Conservation (phyloP, 2,113 vertebrate genomes). For the Platysternon megacephalum region DNA sequence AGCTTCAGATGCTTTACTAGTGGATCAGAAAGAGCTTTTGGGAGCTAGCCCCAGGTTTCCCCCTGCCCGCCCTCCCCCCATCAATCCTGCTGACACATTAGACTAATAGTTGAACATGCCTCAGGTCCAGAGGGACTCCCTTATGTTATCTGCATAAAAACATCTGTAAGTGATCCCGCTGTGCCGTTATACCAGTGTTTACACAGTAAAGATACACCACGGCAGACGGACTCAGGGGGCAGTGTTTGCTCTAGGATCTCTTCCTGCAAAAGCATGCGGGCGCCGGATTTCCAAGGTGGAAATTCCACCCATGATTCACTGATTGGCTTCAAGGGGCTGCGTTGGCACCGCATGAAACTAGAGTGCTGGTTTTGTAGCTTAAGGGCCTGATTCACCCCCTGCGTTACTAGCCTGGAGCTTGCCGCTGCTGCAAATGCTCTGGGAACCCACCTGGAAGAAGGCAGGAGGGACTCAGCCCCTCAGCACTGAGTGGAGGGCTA, state of each 20-base stretch:
- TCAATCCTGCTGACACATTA: background rate
- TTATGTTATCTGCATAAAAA: background rate
- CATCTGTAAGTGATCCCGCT: background rate
- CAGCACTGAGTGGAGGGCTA: background rate
- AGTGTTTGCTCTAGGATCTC: background rate
- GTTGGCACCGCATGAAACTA: accelerated
- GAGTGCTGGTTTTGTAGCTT: background rate
- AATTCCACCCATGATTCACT: background rate
- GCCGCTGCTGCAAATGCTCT: no score
- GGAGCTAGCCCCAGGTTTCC: no score
- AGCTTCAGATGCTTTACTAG: background rate
- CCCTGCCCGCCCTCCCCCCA: background rate
- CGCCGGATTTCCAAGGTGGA: background rate
- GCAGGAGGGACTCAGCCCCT: background rate
- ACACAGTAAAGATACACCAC: accelerated
- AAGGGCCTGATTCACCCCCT: background rate
- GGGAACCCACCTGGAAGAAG: background rate
- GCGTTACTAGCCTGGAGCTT: accelerated
- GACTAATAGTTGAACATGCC: background rate
- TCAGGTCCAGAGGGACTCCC: accelerated
- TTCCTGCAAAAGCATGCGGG: accelerated
- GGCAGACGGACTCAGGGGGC: background rate
- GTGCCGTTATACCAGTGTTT: background rate
- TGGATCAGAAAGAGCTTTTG: background rate
- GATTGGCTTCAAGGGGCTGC: background rate